phyloP scores from a whole-genome alignment of 1,140 invertebrate genomes.

The Leptopilina clavipes region DNA sequence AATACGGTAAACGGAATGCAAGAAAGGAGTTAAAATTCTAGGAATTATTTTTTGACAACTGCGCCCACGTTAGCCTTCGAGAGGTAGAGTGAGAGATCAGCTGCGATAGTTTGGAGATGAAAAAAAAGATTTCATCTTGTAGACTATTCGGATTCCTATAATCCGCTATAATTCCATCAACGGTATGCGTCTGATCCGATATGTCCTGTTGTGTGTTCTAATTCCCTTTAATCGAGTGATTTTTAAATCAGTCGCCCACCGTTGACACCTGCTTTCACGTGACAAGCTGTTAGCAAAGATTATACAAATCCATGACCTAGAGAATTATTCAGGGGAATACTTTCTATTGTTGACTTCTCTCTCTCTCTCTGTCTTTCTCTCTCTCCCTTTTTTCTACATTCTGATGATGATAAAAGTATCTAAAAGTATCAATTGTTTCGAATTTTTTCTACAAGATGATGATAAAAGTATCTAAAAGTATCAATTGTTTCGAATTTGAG shows the following conservation, averaged over 20 bases:
- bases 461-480: too few species aligned
- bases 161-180: constrained; percentile 9
- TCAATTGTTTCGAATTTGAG: too few species aligned
- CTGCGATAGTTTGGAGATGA: background rate
- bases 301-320: constrained; percentile 27
- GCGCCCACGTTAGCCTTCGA: background rate
- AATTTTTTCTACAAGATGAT: too few species aligned
- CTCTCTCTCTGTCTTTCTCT: background rate
- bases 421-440: too few species aligned
- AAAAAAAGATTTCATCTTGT: constrained; percentile 22
- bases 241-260: constrained; percentile 8
- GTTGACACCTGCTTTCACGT: constrained; percentile 31
- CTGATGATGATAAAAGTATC: too few species aligned
- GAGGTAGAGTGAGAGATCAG: background rate
- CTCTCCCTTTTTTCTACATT: background rate
- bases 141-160: constrained; percentile 7
- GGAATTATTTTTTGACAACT: background rate
- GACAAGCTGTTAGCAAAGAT: constrained; percentile 30
- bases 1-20: constrained; percentile 25
- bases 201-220: background rate
- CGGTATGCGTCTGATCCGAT: background rate
- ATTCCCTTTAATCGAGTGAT: constrained; percentile 30
- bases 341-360: background rate
- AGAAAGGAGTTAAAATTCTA: background rate
- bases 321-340: background rate